Percentiles rank a stretch among this genome's conserved stretches.
Conservation (phyloP, 2,888 invertebrate species). For the Ommatoiulus sabulosus region DNA sequence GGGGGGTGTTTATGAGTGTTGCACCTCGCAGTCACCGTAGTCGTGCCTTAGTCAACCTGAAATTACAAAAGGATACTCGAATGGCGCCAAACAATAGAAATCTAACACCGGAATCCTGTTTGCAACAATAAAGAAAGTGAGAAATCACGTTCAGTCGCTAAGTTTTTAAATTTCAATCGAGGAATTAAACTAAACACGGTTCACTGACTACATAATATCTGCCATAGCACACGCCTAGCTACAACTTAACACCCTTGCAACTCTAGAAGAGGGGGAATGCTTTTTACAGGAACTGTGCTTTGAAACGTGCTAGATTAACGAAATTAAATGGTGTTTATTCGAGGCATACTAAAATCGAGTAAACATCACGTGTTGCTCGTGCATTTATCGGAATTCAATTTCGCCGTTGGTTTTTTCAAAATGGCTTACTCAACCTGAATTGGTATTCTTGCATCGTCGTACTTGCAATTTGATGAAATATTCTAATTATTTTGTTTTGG, state of each 20-base stretch:
- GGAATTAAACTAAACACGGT: slow-evolving; percentile 37
- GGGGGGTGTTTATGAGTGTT: neutral
- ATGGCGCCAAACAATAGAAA: slow-evolving; percentile 37
- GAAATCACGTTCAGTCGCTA: slow-evolving; percentile 31
- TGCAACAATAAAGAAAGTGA: neutral
- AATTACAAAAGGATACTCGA: slow-evolving; percentile 40
- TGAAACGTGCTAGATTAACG: slow-evolving; percentile 5
- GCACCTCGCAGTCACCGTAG: slow-evolving; percentile 1
- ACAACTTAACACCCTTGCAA: neutral
- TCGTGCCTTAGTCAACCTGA: slow-evolving; percentile 30
- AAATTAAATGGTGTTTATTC: neutral
- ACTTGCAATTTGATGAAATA: too few species aligned
- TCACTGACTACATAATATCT: slow-evolving; percentile 36
- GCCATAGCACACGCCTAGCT: slow-evolving; percentile 21
- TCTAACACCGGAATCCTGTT: neutral
- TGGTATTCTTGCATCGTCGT: too few species aligned
- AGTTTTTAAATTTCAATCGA: slow-evolving; percentile 40
- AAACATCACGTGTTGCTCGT: neutral
- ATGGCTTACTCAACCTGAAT: too few species aligned
- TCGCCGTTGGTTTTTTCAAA: neutral
- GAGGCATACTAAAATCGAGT: too few species aligned
- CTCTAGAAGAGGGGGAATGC: neutral
- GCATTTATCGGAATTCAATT: neutral
- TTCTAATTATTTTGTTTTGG: too few species aligned
- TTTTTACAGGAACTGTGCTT: neutral